Evolutionary conservation across 2,888 invertebrate genomes (phyloP).

Genomic region (Mesoligia furuncula): DNA sequence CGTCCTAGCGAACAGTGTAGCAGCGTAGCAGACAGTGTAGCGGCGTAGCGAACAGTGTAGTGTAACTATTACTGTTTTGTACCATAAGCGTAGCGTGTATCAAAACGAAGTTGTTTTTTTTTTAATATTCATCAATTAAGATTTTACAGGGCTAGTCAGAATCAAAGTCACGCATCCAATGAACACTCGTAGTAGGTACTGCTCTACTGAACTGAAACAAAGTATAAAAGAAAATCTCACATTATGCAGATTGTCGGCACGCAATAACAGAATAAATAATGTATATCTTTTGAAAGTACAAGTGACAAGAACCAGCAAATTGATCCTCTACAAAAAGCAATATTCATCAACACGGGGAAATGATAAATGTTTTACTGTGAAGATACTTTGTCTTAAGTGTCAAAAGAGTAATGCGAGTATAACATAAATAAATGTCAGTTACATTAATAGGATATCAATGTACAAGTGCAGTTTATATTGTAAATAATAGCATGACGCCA

Average conservation of each 20-base stretch:
- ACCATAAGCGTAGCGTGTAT: too few species aligned
- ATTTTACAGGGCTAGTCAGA: neutral
- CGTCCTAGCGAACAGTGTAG: too few species aligned
- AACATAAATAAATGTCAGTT: constrained; percentile 18
- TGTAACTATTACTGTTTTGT: too few species aligned
- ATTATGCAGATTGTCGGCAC: constrained; percentile 28
- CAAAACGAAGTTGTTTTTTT: too few species aligned
- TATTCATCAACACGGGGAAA: constrained; percentile 25
- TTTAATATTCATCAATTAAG: neutral
- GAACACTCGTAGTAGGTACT: constrained; percentile 18
- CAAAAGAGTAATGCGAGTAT: constrained; percentile 16
- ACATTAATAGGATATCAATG: constrained; percentile 20
- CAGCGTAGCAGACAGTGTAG: neutral
- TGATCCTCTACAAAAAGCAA: constrained; percentile 37
- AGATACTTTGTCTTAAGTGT: constrained; percentile 26
- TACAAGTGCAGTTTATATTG: constrained; percentile 17
- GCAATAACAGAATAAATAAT: constrained; percentile 39
- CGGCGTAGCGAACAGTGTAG: neutral
- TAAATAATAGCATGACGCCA: constrained; percentile 27
- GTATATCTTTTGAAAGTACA: constrained; percentile 47
- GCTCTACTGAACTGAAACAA: constrained; percentile 34
- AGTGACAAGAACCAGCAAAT: constrained; percentile 40
- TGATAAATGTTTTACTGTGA: constrained; percentile 36
- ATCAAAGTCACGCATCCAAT: constrained; percentile 1
- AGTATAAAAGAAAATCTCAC: constrained; percentile 25